Conservation (phyloP, 2,113 vertebrate species). For the Pterophyllum scalare region DNA sequence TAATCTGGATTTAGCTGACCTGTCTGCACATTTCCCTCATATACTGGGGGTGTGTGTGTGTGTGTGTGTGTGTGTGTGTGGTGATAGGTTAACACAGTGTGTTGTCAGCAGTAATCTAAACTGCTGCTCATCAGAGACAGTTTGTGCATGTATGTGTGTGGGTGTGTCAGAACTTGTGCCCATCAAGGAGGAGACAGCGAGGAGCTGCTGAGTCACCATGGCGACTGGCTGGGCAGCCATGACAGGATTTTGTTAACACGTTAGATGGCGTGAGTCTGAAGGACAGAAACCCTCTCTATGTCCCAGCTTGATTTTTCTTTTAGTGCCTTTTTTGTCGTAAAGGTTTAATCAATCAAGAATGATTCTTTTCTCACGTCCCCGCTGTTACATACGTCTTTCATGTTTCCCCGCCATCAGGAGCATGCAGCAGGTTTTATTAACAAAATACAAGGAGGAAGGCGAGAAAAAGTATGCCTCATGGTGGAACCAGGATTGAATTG, state of each 20-base stretch:
- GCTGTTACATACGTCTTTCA: neutral
- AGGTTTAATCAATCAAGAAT: neutral
- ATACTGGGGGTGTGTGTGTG: slow-evolving; percentile 1
- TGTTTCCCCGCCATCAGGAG: neutral
- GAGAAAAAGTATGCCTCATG: neutral
- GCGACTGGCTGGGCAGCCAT: slow-evolving; percentile 56
- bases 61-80: neutral
- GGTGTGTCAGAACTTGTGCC: slow-evolving; percentile 31
- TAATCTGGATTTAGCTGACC: slow-evolving; percentile 39
- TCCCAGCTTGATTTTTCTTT: neutral
- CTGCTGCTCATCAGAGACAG: slow-evolving; percentile 48
- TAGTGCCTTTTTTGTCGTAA: neutral
- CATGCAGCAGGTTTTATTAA: neutral
- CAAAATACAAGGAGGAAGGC: neutral
- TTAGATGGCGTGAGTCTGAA: neutral
- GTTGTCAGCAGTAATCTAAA: slow-evolving; percentile 69
- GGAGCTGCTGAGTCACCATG: slow-evolving; percentile 75
- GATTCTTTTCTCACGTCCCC: neutral
- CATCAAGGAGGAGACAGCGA: slow-evolving; percentile 48
- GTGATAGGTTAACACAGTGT: slow-evolving; percentile 41
- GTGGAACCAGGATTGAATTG: neutral
- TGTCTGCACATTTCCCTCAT: slow-evolving; percentile 18
- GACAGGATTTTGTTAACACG: slow-evolving; percentile 41
- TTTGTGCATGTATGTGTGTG: slow-evolving; percentile 22
- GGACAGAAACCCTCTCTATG: neutral